Conservation (phyloP, 2,797 vertebrate genomes). For the Leucoraja ocellata region DNA sequence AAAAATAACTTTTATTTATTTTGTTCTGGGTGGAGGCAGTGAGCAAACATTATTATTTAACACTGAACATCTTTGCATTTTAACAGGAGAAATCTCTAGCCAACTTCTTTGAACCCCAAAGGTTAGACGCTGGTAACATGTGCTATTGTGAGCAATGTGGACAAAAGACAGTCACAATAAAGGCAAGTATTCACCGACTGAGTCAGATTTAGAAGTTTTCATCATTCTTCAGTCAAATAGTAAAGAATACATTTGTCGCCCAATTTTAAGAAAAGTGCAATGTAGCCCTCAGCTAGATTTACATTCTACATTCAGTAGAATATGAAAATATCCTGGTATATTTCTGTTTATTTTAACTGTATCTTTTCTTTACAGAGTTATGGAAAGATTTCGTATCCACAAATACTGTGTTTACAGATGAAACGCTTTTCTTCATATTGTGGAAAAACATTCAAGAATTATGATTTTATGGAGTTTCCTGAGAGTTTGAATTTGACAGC, state of each 20-base stretch:
- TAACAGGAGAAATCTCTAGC: neutral
- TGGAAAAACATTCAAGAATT: neutral
- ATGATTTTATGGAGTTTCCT: neutral
- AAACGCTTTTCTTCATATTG: neutral
- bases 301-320: neutral
- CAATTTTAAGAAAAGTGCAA: neutral
- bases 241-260: neutral
- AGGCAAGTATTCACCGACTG: neutral
- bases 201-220: neutral
- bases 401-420: slow-evolving; percentile 10
- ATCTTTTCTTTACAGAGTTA: neutral
- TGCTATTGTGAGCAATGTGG: neutral
- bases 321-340: neutral
- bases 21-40: too few relatives aligned
- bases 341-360: neutral
- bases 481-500: neutral
- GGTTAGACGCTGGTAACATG: neutral
- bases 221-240: neutral
- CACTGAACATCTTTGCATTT: neutral
- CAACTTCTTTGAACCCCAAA: neutral
- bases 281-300: neutral
- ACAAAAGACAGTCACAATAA: neutral
- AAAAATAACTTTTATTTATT: neutral
- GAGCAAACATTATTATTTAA: neutral
- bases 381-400: neutral